Evolutionary conservation across 2,113 vertebrate genomes (phyloP).

Genomic region (Rhizomys pruinosus): DNA sequence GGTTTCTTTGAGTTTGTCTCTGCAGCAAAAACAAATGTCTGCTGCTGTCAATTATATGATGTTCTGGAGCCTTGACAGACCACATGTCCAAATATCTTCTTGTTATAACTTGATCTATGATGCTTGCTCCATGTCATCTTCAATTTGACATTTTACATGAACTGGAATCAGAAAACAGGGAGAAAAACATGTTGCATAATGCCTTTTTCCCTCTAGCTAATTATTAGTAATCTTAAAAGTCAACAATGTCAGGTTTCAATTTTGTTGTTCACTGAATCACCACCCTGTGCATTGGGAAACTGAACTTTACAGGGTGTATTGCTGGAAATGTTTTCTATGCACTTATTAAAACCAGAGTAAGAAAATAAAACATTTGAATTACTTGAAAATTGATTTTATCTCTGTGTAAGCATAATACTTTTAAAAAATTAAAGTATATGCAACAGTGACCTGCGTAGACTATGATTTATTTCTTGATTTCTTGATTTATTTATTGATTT

Average conservation of each 20-base stretch:
- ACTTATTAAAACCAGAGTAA: not conserved
- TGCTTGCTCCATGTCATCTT: slow-evolving; percentile 78
- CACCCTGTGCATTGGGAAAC: slow-evolving; percentile 40
- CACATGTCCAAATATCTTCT: slow-evolving; percentile 56
- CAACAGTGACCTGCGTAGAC: too few relatives aligned
- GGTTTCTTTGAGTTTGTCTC: slow-evolving; percentile 66
- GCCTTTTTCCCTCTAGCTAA: slow-evolving; percentile 60
- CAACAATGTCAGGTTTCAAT: slow-evolving; percentile 83
- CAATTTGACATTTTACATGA: slow-evolving; percentile 81
- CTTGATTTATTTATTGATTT: too few relatives aligned
- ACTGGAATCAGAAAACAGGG: slow-evolving; percentile 76
- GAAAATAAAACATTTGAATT: slow-evolving; percentile 25
- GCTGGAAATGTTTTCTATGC: slow-evolving; percentile 67
- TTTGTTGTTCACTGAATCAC: slow-evolving; percentile 79
- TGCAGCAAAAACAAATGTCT: slow-evolving; percentile 57
- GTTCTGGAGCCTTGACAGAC: slow-evolving; percentile 41
- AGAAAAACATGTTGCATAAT: slow-evolving; percentile 68
- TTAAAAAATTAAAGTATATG: too few relatives aligned
- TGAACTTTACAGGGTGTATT: slow-evolving; percentile 57
- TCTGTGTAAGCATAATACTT: slow-evolving; percentile 39
- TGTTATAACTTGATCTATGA: slow-evolving; percentile 57
- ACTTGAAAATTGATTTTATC: slow-evolving; percentile 24
- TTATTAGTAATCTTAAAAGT: slow-evolving; percentile 78
- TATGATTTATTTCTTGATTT: too few relatives aligned
- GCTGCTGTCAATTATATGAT: slow-evolving; percentile 68